Evolutionary conservation across 2,888 invertebrate species (phyloP).

Genomic region (Ashinkailepas kermadecensis): DNA sequence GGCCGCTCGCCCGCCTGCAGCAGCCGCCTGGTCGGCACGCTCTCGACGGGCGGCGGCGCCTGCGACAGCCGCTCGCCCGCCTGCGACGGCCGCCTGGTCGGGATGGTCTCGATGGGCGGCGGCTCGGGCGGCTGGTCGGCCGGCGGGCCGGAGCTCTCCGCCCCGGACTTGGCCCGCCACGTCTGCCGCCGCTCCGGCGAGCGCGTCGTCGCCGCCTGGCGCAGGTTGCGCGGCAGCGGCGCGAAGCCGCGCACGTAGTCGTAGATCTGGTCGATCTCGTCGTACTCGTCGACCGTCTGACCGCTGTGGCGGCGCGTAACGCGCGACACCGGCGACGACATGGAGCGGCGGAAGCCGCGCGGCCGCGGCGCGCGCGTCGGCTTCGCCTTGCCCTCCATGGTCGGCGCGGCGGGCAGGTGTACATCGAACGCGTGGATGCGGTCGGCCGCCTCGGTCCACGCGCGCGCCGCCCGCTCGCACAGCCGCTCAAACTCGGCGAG

Average conservation of each 20-base stretch:
- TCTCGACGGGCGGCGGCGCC: neutral
- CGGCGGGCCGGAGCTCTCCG: neutral
- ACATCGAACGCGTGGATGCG: constrained; percentile 35
- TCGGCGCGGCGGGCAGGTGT: constrained; percentile 32
- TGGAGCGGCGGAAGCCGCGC: neutral
- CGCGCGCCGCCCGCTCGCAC: constrained; percentile 32
- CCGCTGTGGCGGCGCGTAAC: constrained; percentile 23
- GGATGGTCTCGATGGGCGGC: constrained; percentile 85
- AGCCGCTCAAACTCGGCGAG: constrained; percentile 25
- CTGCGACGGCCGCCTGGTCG: constrained; percentile 39
- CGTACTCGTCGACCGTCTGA: constrained; percentile 63
- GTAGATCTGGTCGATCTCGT: constrained; percentile 93
- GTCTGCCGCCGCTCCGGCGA: neutral
- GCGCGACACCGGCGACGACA: constrained; percentile 16
- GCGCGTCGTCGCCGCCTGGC: constrained; percentile 36
- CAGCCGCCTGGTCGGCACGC: too few relatives aligned
- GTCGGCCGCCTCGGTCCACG: constrained; percentile 34
- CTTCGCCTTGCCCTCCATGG: constrained; percentile 26
- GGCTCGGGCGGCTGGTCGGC: constrained; percentile 51
- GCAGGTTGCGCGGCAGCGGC: constrained; percentile 72
- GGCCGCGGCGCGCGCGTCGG: constrained; percentile 1
- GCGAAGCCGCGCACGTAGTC: constrained; percentile 91
- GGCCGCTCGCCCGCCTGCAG: neutral
- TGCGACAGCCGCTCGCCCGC: neutral
- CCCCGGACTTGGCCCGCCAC: neutral